Evolutionary conservation across 1,140 invertebrate species (phyloP).

Genomic region (Xylocopa sonorina): DNA sequence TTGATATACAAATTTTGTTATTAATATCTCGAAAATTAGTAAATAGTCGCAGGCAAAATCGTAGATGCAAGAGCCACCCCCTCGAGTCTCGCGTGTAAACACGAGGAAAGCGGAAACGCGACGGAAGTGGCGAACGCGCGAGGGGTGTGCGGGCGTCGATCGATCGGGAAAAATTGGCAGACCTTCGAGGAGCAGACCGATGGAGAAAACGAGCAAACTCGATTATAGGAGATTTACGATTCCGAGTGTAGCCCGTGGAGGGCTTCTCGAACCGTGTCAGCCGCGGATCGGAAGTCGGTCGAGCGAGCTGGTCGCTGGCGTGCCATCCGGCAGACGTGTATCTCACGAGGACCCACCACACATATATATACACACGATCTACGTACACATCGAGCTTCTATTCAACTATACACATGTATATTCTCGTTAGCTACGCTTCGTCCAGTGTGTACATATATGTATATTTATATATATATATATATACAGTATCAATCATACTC

Average conservation of each 20-base stretch:
- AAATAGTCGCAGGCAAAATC: no score
- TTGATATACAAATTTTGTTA: no score
- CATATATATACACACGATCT: constrained; percentile 6
- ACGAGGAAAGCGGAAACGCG: no score
- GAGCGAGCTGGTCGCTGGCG: constrained; percentile 19
- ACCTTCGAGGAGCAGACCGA: constrained; percentile 25
- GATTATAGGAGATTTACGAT: constrained; percentile 33
- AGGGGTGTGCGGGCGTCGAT: no score
- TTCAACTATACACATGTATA: neutral
- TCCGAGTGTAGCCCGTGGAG: constrained; percentile 3
- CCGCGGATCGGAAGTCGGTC: constrained; percentile 12
- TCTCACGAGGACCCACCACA: constrained; percentile 19
- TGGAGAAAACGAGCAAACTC: constrained; percentile 4
- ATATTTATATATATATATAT: neutral
- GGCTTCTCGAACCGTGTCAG: constrained; percentile 19
- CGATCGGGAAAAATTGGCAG: neutral
- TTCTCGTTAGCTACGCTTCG: neutral
- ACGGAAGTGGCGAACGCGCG: no score
- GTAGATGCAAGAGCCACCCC: no score
- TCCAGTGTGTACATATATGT: neutral
- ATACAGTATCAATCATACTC: constrained; percentile 34
- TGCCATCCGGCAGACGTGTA: constrained; percentile 31
- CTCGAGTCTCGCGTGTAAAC: no score
- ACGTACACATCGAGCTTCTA: neutral
- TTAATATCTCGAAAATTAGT: no score